Evolutionary conservation across 2,113 vertebrate genomes (phyloP), one percentile per base, ranked within the genome.

Genomic region (Ifrita kowaldi): DNA sequence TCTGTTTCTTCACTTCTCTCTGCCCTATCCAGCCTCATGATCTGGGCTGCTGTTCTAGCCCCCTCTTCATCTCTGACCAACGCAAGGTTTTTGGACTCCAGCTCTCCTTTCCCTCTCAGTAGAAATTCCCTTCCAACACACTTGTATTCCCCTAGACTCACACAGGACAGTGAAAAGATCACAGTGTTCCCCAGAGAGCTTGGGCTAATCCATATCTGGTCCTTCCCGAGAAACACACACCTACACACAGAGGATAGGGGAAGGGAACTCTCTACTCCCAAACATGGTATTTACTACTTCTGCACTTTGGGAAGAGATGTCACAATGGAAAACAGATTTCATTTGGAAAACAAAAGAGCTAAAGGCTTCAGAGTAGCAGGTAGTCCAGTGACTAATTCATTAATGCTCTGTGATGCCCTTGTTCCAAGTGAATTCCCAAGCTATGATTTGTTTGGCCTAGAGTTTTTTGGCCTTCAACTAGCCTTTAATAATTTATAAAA

Each of bases 261-360:
- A 77, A 64, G 37, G 28, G n/a, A 91, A 55, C 16, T 70, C 20
- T 42, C 21, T 53, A 7, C 2, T 76, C 35, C 30, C 15, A 65
- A 63, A 57, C 6, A 16, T 2, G 3, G 1, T n/a, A 63, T 69
- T 70, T 78, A 35, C 22, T 84, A 53, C n/a, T 74, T 41, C 74
- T 63, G 60, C 7, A 39, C 5, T 84, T 70, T 6, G 4, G 16
- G 42, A 74, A 67, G 47, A 81, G 32, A 63, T 21, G 16, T 11
- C 27, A 60, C 0, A 5, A 64, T 0, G 52, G 32, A 55, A 85
- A 82, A 17, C 3, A 47, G 8, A 37, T 49, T 84, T 67, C 1
- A 26, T 37, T n/a, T 49, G 22, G 32, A 86, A 90, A 73, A 76
- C 23, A 42, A 46, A 74, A 10, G n/a, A 53, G 16, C 3, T 4